Percentiles rank a stretch among this genome's conserved stretches.
Evolutionary conservation across 1,140 invertebrate species (phyloP).

Genomic region (Formica selysi): DNA sequence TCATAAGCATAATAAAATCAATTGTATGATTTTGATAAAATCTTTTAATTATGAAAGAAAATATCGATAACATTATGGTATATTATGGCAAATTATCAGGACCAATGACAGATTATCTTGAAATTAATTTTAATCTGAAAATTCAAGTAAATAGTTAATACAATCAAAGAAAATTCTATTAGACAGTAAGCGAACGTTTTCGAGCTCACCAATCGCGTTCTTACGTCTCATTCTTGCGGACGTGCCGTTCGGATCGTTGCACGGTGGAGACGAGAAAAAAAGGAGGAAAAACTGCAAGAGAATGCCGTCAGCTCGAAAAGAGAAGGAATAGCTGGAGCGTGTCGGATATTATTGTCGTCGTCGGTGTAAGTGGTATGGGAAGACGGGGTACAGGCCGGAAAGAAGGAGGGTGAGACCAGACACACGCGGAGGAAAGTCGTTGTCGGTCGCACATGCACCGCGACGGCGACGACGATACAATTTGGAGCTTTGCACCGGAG

Average conservation of each 20-base stretch:
- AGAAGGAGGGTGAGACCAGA: conserved; percentile 14
- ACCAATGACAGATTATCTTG: not conserved
- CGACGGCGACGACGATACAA: conserved; percentile 79
- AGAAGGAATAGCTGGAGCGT: conserved; percentile 70
- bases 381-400: not conserved
- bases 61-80: not conserved
- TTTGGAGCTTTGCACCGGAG: conserved; percentile 81
- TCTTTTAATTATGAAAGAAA: not conserved
- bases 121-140: not conserved
- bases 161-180: not conserved
- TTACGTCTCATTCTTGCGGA: conserved; percentile 55
- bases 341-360: conserved; percentile 75
- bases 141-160: not conserved
- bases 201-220: conserved; percentile 38
- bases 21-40: conserved; percentile 1
- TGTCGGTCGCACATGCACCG: conserved; percentile 69
- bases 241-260: conserved; percentile 50
- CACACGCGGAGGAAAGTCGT: conserved; percentile 21
- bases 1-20: not conserved
- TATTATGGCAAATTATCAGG: not conserved
- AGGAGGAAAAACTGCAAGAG: conserved; percentile 33
- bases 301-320: conserved; percentile 67
- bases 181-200: conserved; percentile 18
- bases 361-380: conserved; percentile 51
- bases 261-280: not conserved